Conservation (phyloP, 2,113 vertebrate species). For the Amazona guildingii region DNA sequence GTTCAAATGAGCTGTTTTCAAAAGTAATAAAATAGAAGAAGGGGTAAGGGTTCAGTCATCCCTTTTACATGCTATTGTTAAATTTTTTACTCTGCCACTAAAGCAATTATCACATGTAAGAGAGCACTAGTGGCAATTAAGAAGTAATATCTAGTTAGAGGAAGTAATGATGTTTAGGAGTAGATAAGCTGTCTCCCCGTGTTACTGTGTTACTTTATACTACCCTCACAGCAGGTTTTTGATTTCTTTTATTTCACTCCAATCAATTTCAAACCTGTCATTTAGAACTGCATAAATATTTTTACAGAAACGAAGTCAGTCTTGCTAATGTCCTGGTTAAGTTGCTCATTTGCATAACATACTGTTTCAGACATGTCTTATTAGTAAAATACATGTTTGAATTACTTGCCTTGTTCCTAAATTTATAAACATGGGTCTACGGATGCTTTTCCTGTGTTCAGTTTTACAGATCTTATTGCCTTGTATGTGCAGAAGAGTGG, state of each 20-base stretch:
- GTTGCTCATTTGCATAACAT: not conserved
- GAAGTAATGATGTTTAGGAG: not conserved
- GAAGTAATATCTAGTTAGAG: not conserved
- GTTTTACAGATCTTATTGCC: not conserved
- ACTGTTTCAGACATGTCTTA: not conserved
- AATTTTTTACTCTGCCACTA: not conserved
- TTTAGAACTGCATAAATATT: not conserved
- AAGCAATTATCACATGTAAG: not conserved
- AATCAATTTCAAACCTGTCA: not conserved
- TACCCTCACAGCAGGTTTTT: not conserved
- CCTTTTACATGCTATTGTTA: not conserved
- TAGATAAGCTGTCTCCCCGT: not conserved
- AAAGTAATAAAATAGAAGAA: not conserved
- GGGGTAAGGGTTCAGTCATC: not conserved
- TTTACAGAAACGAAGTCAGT: not conserved
- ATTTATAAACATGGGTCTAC: not conserved
- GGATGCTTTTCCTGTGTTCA: not conserved
- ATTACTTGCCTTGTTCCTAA: not conserved
- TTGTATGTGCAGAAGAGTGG: not conserved
- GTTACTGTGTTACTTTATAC: not conserved
- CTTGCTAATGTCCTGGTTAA: not conserved
- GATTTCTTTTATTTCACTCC: not conserved
- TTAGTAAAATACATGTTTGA: not conserved
- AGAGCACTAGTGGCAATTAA: not conserved
- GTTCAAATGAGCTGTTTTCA: not conserved